These are phyloP conservation scores for Leptoclinus maculatus DNA, from an alignment of 2,797 vertebrate species.

Conservation along the genomic window DNA sequence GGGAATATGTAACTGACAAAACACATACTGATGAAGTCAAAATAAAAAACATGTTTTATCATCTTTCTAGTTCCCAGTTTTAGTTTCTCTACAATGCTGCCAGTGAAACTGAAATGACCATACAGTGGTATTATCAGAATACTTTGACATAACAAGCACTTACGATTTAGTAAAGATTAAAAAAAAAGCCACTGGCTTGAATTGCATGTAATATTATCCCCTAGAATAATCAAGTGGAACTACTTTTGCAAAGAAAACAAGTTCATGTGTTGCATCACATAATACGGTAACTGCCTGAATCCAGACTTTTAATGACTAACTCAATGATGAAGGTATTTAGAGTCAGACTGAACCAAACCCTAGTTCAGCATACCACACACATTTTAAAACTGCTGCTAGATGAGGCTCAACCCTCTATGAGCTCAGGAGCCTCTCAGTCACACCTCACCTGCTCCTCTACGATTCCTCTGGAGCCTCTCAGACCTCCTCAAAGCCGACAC, in stretches of 20 bases:
- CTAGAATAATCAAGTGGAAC: not conserved
- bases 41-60: not conserved
- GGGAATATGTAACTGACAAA: not conserved
- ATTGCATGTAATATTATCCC: not conserved
- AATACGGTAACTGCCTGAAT: not conserved
- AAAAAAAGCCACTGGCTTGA: not conserved
- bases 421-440: slow-evolving; percentile 36
- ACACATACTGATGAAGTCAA: not conserved
- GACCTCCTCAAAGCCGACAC: slow-evolving; percentile 25
- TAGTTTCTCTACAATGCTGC: not conserved
- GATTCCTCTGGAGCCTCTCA: slow-evolving; percentile 14
- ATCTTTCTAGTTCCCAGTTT: not conserved
- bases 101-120: not conserved
- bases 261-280: not conserved
- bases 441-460: slow-evolving; percentile 15
- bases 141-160: not conserved
- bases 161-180: not conserved
- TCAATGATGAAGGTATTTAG: not conserved
- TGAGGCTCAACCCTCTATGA: slow-evolving; percentile 9
- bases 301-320: not conserved
- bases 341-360: slow-evolving; percentile 1
- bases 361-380: not conserved
- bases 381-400: not conserved
- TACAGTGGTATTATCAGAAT: not conserved
- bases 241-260: not conserved